Percentiles rank a stretch among this genome's conserved stretches.
phyloP scores from a whole-genome alignment of 2,888 invertebrate genomes.

The Melitaea athalia region DNA sequence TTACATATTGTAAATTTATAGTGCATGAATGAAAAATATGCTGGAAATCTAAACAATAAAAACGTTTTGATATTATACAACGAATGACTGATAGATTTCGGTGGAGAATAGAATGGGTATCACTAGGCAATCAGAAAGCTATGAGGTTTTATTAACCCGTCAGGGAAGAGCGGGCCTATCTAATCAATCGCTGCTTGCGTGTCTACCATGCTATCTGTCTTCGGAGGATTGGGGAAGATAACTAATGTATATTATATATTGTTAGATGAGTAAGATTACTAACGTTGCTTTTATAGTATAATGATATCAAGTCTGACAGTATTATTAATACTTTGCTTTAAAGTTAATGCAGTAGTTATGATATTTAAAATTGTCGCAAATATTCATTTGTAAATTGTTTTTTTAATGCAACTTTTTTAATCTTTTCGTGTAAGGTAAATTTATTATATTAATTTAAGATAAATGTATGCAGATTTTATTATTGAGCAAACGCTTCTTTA shows the following conservation, averaged over 20 bases:
- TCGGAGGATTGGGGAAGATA: constrained; percentile 77
- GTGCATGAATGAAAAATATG: not conserved
- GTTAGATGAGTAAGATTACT: constrained; percentile 71
- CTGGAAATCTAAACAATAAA: not conserved
- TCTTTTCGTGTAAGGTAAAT: no score
- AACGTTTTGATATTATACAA: not conserved
- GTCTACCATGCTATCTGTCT: constrained; percentile 80
- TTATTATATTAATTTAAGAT: no score
- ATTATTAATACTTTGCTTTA: not conserved
- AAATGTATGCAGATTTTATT: no score
- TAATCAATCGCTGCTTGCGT: constrained; percentile 81
- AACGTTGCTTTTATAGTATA: constrained; percentile 71
- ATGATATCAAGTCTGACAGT: constrained; percentile 59
- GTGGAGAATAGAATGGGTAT: constrained; percentile 76
- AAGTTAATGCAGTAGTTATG: not conserved
- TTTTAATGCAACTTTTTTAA: no score
- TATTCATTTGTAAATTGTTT: no score
- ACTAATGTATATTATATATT: constrained; percentile 39
- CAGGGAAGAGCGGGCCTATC: constrained; percentile 73
- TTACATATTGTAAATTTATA: not conserved
- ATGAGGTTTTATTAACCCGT: constrained; percentile 79
- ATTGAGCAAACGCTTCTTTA: no score
- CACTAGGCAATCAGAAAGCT: constrained; percentile 76
- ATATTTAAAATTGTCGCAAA: no score
- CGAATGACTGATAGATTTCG: constrained; percentile 67